Evolutionary conservation across 1,140 invertebrate genomes (phyloP).

Genomic region (Apis mellifera): Amel_HAv3.1 CM009932.2:3195501-3196000

Average conservation of each 20-base stretch:
- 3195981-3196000: too few species aligned
- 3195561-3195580: slow-evolving; percentile 5
- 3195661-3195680: slow-evolving; percentile 1
- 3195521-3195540: not conserved
- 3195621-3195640: slow-evolving; percentile 10
- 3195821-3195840: too few species aligned
- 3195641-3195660: not conserved
- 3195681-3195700: not conserved
- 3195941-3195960: too few species aligned
- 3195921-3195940: too few species aligned
- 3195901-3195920: too few species aligned
- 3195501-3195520: not conserved
- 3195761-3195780: too few species aligned
- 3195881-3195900: too few species aligned
- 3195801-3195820: too few species aligned
- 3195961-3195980: too few species aligned
- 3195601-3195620: slow-evolving; percentile 5
- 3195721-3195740: not conserved
- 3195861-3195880: too few species aligned
- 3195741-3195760: not conserved
- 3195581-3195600: not conserved
- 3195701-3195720: slow-evolving; percentile 35
- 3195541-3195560: not conserved
- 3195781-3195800: too few species aligned
- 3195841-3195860: too few species aligned